Base-by-base conservation (phyloP, 2,797 vertebrate genomes). In the Anguilla anguilla region DNA sequence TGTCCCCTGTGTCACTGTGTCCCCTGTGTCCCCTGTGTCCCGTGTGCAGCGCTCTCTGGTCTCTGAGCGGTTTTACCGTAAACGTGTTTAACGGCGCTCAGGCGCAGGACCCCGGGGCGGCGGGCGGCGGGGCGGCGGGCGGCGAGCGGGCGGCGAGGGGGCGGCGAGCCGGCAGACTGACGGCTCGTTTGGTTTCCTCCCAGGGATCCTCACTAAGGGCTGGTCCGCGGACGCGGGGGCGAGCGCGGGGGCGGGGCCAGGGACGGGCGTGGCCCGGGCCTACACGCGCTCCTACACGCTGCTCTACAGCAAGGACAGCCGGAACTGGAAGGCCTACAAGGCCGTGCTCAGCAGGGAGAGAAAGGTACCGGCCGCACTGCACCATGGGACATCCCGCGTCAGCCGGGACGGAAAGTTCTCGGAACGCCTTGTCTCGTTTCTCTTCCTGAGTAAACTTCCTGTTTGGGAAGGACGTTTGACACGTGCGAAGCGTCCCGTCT, bases 161-260 rank as follows among this genome's bases (percentile, higher is more conserved):
- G 13, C 13, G 3, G 31, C 4, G 39, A 46, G 5, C 19, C 0
- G 77, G 43, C 10, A 17, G 25, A 51, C 61, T 43, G 53, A 74
- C 13, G 46, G 83, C 28, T 67, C 2, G 25, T 25, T 83, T 31
- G 43, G 53, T 85, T 49, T 85, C 22, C 90, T 89, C 55, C 25
- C 91, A 98, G 97, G 97, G 51, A 94, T 98, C 84, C 90, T 96
- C 91, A 97, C 97, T 0, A 95, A 90, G n/a, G 97, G 97, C 13
- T 79, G 13, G 46, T 74, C 55, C 39, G 61, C 53, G 2, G 67
- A 83, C 72, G 95, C 95, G 7, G 88, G 31, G 31, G 31, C 31
- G 31, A 31, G 31, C 31, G 1, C 35, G 35, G 35, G 35, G 35
- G 35, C 35, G 35, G 35, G 35, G 35, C 35, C 35, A 35, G 35